These are phyloP conservation scores for Drosophila yakuba DNA, from an alignment of 1,140 invertebrate genomes.

Conservation along the genomic window DNA sequence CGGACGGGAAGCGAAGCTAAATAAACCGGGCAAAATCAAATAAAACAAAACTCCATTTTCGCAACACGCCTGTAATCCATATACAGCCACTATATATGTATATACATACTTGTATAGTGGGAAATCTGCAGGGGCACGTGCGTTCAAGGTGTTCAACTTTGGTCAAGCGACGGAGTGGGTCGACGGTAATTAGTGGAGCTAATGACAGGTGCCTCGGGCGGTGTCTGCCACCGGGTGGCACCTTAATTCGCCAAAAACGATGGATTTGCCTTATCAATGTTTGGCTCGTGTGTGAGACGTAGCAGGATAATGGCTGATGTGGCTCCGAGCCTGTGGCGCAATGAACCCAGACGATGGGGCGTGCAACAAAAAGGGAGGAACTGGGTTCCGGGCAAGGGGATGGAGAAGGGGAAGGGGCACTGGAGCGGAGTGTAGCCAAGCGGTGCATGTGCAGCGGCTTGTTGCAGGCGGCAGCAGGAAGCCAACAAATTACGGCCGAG, in stretches of 20 bases:
- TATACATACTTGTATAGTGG: slow-evolving; percentile 2
- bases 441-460: slow-evolving; percentile 80
- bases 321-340: slow-evolving; percentile 50
- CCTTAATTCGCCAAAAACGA: slow-evolving; percentile 67
- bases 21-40: slow-evolving; percentile 39
- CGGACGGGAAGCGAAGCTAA: slow-evolving; percentile 30
- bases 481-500: slow-evolving; percentile 72
- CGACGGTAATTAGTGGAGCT: slow-evolving; percentile 63
- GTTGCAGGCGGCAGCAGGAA: slow-evolving; percentile 70
- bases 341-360: slow-evolving; percentile 65
- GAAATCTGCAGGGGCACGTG: slow-evolving; percentile 57
- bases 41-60: slow-evolving; percentile 46
- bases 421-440: slow-evolving; percentile 54
- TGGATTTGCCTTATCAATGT: slow-evolving; percentile 70
- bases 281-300: slow-evolving; percentile 32
- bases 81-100: neutral
- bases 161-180: slow-evolving; percentile 52
- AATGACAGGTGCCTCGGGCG: slow-evolving; percentile 18
- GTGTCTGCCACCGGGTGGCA: slow-evolving; percentile 68
- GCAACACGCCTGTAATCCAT: slow-evolving; percentile 29
- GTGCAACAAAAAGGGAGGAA: neutral
- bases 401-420: slow-evolving; percentile 4
- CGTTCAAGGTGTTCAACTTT: slow-evolving; percentile 51
- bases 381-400: neutral
- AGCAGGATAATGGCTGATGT: slow-evolving; percentile 23